A percentile compares a stretch with the other conserved stretches of the same genome.
Conservation (phyloP, 2,797 vertebrate genomes). For the Enteromius radiatus region DNA sequence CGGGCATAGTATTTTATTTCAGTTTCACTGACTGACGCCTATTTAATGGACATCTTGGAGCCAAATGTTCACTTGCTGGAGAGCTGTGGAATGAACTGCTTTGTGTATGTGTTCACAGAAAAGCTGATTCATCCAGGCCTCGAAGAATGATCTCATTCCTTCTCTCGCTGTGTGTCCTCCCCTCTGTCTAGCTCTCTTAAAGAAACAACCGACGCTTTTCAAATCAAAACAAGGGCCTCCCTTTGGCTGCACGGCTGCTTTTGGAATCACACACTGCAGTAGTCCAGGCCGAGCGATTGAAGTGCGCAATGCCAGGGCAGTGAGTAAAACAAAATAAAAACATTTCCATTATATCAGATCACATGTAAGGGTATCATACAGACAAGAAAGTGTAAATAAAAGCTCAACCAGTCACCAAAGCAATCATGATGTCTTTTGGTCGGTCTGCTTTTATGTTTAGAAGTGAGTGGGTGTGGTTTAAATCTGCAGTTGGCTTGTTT, state of each 20-base stretch:
- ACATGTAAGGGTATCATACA: neutral
- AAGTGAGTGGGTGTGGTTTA: constrained; percentile 6
- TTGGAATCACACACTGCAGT: constrained; percentile 58
- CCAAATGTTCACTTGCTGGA: constrained; percentile 30
- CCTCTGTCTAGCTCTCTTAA: constrained; percentile 66
- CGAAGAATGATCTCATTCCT: constrained; percentile 77
- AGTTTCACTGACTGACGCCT: neutral
- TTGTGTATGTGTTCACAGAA: constrained; percentile 61
- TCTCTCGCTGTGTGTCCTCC: constrained; percentile 33
- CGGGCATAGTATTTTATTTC: neutral
- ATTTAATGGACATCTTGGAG: constrained; percentile 30
- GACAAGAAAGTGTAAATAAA: neutral
- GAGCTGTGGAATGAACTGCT: constrained; percentile 12
- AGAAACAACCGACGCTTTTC: constrained; percentile 68
- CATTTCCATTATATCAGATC: neutral
- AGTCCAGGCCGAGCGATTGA: neutral
- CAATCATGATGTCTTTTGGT: neutral
- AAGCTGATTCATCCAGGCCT: constrained; percentile 79
- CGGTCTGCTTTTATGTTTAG: neutral
- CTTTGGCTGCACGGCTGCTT: constrained; percentile 52
- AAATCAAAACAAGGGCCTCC: constrained; percentile 77
- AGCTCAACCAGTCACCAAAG: neutral
- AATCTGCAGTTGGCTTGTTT: constrained; percentile 18
- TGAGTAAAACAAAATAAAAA: neutral
- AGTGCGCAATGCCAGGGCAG: constrained; percentile 2